Base-by-base conservation (phyloP, 2,888 invertebrate genomes). In the Deilephila porcellus region DNA sequence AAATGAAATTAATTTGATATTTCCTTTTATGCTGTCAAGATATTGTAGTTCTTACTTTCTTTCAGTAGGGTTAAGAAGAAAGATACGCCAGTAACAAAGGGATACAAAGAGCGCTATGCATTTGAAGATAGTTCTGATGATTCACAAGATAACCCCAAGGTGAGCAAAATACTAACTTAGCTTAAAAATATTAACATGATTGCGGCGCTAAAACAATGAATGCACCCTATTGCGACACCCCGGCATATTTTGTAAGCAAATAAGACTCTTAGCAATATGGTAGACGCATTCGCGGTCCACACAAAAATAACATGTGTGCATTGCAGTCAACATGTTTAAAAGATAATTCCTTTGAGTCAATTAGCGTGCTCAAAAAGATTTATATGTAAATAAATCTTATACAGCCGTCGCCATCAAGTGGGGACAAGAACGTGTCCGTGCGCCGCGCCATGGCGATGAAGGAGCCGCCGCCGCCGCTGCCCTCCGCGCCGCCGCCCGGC, bases 381-480 rank as follows among this genome's bases (percentile, higher is more conserved):
- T 25, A 20, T 25, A 59, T 34, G 14, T 4, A 29, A n/a, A 56
- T 17, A 56, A 56, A 56, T 71, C 0, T 29, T 70, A 53, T n/a
- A 29, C 76, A 87, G 88, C 85, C 86, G n/a, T 84, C 89, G 4
- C 85, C 90, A 0, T 76, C 83, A 32, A 82, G 82, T 2, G 91
- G 92, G n/a, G 96, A 96, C 76, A 96, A 96, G 85, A 95, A 93
- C 80, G 92, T 96, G 81, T 96, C 95, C 59, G 95, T 96, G 37
- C 94, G 96, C 0, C 96, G 96, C 76, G 95, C 95, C 25, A 96
- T 96, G 96, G 95, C 96, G 0, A 91, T 96, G 94, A 96, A 96
- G 86, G 96, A 96, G 85, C 95, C 95, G n/a, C 95, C 95, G 62
- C 94, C 95, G 82, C 94, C 95, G 82, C 92, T 95, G 75, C 95